Conservation (phyloP, 2,113 vertebrate species). For the Prinia subflava region DNA sequence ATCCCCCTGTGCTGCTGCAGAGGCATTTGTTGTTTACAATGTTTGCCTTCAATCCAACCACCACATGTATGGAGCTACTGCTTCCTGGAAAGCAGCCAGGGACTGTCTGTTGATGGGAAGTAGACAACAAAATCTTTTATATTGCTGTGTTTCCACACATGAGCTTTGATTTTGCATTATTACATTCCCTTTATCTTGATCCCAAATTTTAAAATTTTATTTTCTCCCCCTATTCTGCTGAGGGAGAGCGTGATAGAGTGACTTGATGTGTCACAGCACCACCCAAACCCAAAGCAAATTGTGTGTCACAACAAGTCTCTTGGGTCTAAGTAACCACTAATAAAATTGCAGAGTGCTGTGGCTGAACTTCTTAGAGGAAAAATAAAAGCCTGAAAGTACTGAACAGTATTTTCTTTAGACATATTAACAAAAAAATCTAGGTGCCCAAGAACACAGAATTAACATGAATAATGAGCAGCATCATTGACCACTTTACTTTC, state of each 20-base stretch:
- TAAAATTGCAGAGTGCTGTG: background rate
- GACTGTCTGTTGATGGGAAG: background rate
- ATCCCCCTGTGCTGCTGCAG: background rate
- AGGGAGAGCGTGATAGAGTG: background rate
- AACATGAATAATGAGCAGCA: background rate
- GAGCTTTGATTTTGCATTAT: background rate
- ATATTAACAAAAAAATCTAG: background rate
- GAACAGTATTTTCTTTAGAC: background rate
- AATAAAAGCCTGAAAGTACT: background rate
- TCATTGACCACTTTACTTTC: background rate
- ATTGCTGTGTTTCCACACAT: background rate
- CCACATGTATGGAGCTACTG: accelerated
- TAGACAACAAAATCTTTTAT: background rate
- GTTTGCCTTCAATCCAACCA: background rate
- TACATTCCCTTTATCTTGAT: background rate
- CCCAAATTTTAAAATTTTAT: background rate
- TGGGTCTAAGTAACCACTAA: background rate
- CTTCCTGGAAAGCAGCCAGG: background rate
- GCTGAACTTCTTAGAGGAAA: background rate
- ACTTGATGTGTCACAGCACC: background rate
- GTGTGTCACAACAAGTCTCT: background rate
- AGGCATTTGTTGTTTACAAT: background rate
- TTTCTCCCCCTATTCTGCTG: background rate
- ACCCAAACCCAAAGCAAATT: background rate
- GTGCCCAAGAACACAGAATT: background rate